These are phyloP conservation scores for Rissa tridactyla DNA, from an alignment of 2,113 vertebrate species.

Conservation along the genomic window DNA sequence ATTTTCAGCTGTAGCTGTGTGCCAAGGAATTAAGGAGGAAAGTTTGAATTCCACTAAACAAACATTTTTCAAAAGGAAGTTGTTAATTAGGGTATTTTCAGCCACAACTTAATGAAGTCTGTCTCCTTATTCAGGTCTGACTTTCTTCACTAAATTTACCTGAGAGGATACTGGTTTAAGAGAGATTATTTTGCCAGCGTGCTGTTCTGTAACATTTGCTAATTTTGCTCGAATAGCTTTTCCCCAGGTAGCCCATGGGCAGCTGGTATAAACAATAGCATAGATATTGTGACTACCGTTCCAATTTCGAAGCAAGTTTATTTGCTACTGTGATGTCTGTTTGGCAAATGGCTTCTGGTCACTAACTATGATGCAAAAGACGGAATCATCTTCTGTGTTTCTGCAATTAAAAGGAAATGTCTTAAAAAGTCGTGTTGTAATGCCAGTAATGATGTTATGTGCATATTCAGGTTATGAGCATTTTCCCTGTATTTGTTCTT, in stretches of 20 bases:
- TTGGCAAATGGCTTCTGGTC: neutral
- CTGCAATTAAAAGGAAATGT: neutral
- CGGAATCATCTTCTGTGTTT: neutral
- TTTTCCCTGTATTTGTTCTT: neutral
- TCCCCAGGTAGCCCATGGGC: neutral
- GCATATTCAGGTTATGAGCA: neutral
- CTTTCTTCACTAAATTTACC: neutral
- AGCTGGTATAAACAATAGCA: neutral
- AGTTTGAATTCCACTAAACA: neutral
- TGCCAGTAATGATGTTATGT: neutral
- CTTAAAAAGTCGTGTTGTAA: neutral
- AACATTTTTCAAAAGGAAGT: neutral
- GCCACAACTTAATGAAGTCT: neutral
- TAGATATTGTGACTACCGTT: neutral
- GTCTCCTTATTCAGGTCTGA: neutral
- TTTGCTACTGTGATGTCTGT: neutral
- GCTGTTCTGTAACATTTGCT: neutral
- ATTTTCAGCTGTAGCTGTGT: neutral
- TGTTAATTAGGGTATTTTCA: neutral
- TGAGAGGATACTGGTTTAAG: neutral
- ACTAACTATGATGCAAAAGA: neutral
- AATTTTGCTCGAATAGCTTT: neutral
- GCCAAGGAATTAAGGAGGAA: neutral
- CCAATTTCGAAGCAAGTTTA: neutral
- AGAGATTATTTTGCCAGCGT: neutral